These are phyloP conservation scores for Cossypha heuglini DNA, from an alignment of 2,797 vertebrate species.

Conservation along the genomic window DNA sequence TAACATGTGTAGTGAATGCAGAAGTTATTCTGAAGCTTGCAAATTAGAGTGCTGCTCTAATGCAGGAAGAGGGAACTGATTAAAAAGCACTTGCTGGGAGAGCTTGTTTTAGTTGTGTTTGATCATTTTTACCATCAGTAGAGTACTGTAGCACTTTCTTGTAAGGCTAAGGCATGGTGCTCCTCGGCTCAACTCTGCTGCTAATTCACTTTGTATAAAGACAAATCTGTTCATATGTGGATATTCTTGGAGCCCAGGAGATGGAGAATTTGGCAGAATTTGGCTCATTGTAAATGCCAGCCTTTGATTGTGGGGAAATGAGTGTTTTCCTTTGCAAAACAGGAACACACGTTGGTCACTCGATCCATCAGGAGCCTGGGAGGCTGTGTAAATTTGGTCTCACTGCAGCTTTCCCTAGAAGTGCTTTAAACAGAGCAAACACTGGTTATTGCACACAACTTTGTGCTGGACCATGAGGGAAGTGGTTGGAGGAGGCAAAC, in stretches of 20 bases:
- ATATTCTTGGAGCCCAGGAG: background rate
- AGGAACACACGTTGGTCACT: background rate
- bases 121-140: background rate
- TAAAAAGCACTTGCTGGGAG: background rate
- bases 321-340: slow-evolving; percentile 35
- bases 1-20: background rate
- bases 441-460: background rate
- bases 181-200: background rate
- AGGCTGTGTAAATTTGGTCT: background rate
- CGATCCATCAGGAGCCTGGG: background rate
- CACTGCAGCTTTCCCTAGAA: background rate
- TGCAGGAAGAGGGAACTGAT: background rate
- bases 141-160: background rate
- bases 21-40: background rate
- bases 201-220: background rate
- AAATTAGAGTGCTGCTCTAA: background rate
- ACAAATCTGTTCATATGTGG: background rate
- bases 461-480: background rate
- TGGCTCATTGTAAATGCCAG: slow-evolving; percentile 21
- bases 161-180: background rate
- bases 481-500: background rate
- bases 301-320: slow-evolving; percentile 30
- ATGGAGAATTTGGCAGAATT: slow-evolving; percentile 4
- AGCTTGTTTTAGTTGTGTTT: background rate
- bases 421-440: background rate